Evolutionary conservation across 2,888 invertebrate genomes (phyloP).

Genomic region (Alloplasta piceator): DNA sequence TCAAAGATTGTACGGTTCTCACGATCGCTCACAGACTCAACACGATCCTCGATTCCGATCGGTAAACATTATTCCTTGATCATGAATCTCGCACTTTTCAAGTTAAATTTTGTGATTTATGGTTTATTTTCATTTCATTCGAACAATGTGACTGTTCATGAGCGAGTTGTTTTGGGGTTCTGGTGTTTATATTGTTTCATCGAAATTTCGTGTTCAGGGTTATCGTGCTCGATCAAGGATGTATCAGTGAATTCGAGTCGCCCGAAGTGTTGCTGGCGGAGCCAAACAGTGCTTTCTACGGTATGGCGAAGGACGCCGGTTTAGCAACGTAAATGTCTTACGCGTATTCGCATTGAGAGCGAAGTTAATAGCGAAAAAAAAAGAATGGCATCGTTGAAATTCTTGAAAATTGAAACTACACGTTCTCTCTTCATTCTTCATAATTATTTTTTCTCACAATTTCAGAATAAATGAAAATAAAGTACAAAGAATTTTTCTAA

Average conservation of each 20-base stretch:
- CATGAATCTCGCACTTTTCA: neutral
- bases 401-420: too few species aligned
- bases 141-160: neutral
- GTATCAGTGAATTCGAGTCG: conserved; percentile 91
- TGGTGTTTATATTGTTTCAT: too few species aligned
- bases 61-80: conserved; percentile 75
- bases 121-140: neutral
- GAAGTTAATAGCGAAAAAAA: too few species aligned
- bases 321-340: conserved; percentile 83
- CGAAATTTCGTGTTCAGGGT: conserved; percentile 85
- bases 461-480: too few species aligned
- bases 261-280: conserved; percentile 89
- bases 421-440: too few species aligned
- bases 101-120: neutral
- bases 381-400: too few species aligned
- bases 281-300: conserved; percentile 89
- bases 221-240: conserved; percentile 91
- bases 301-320: conserved; percentile 94
- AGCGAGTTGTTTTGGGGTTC: too few species aligned
- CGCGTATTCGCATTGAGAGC: neutral
- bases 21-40: conserved; percentile 97
- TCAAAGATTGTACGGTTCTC: conserved; percentile 93
- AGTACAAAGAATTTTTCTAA: too few species aligned
- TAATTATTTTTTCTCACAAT: too few species aligned
- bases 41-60: conserved; percentile 95